Base-by-base conservation (phyloP, 2,888 invertebrate genomes). In the Theretra japonica region DNA sequence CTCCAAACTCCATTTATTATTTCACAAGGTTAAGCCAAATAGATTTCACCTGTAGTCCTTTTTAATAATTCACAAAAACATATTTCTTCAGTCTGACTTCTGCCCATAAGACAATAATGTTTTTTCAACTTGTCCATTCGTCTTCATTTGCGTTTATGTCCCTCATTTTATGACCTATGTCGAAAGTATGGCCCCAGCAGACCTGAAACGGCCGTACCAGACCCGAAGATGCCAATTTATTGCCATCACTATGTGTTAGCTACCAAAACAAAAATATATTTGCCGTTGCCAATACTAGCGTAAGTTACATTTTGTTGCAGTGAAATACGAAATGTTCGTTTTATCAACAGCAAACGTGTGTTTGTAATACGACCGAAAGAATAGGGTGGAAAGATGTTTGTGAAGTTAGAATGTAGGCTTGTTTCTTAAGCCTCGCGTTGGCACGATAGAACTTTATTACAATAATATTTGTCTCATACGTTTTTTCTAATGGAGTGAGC, bases 171-270 rank as follows among this genome's bases (percentile, higher is more conserved):
- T 25, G n/a, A 53, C 53, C 70, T 68, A 72, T 50, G 33, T 62
- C 62, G 57, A 69, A 70, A 57, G 56, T 62, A 25, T 25, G 25
- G 23, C 58, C 58, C 25, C 58, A 58, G 25, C 21, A 58, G 56
- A 53, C 71, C 60, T 33, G 62, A 57, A 57, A 11, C n/a, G 25
- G 23, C 17, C 28, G 50, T 62, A 71, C 68, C 50, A 41, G 33
- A 50, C 28, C 8, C 68, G 21, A 70, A 73, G 57, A 73, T 23
- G 23, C 28, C 30, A 72, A 74, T 75, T 72, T 75, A 76, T 60
- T n/a, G 33, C 73, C 19, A 21, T 62, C 62, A 53, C 30, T 60
- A 70, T 69, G 58, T 11, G 62, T 57, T 60, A 33, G 41, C 70
- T 23, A 70, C n/a, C 69, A 71, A 58, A 68, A 71, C 60, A 68